These are phyloP conservation scores for Perca flavescens DNA, from an alignment of 2,113 vertebrate species.

Conservation along the genomic window DNA sequence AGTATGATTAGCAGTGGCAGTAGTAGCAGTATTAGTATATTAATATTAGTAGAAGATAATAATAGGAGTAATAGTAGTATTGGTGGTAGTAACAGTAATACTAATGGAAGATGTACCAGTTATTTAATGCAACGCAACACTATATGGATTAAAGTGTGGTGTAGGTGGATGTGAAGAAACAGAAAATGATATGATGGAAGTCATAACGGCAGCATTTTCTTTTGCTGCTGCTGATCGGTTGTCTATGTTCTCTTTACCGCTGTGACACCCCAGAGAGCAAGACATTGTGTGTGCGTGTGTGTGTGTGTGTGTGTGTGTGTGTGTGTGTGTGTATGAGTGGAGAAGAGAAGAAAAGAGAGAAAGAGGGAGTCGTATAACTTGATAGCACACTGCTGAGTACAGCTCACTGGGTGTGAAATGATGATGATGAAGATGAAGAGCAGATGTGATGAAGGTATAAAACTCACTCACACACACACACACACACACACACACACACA, in stretches of 20 bases:
- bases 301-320: slow-evolving; percentile 6
- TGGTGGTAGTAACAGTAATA: not conserved
- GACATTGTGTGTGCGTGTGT: not conserved
- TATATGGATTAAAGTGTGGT: slow-evolving; percentile 38
- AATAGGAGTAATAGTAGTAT: not conserved
- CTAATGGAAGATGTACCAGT: not conserved
- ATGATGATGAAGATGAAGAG: slow-evolving; percentile 68
- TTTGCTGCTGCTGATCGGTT: slow-evolving; percentile 58
- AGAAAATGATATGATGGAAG: slow-evolving; percentile 59
- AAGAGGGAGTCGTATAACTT: slow-evolving; percentile 52
- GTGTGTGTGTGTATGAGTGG: not conserved
- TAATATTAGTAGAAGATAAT: not conserved
- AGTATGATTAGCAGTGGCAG: not conserved
- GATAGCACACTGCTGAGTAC: slow-evolving; percentile 59
- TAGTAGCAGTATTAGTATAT: not conserved
- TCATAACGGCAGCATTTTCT: slow-evolving; percentile 49
- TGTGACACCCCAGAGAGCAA: slow-evolving; percentile 49
- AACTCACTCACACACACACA: slow-evolving; percentile 22
- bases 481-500: slow-evolving; percentile 24
- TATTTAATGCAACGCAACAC: slow-evolving; percentile 15
- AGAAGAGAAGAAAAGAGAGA: slow-evolving; percentile 21
- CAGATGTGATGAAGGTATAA: slow-evolving; percentile 51
- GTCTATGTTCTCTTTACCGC: slow-evolving; percentile 54
- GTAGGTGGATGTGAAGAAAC: slow-evolving; percentile 42
- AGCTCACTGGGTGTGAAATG: slow-evolving; percentile 64